phyloP scores from a whole-genome alignment of 2,888 invertebrate species.

The Atethmia centrago region DNA sequence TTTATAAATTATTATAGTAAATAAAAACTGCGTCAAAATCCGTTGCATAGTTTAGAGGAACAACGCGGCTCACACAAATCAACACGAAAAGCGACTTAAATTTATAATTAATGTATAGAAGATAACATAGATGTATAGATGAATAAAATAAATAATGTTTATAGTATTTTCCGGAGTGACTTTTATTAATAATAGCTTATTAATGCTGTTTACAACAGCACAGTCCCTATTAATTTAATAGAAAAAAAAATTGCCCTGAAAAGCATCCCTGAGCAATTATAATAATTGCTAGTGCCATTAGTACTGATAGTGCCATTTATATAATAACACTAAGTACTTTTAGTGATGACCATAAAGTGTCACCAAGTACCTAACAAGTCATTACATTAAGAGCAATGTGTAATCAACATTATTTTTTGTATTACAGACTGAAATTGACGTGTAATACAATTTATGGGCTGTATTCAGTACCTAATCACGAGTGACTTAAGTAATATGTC shows the following conservation, averaged over 20 bases:
- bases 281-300: not conserved
- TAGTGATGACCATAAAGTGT: conserved; percentile 30
- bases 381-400: conserved; percentile 24
- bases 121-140: too few relatives aligned
- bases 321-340: conserved; percentile 32
- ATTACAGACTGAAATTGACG: conserved; percentile 24
- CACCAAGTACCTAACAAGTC: not conserved
- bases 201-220: not conserved
- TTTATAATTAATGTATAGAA: too few relatives aligned
- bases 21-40: too few relatives aligned
- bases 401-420: conserved; percentile 32
- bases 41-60: too few relatives aligned
- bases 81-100: too few relatives aligned
- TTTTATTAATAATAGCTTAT: not conserved
- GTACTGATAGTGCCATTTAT: not conserved
- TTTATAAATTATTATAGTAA: too few relatives aligned
- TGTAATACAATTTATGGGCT: conserved; percentile 13
- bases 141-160: not conserved
- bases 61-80: too few relatives aligned
- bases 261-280: not conserved
- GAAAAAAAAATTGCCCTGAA: not conserved
- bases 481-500: too few relatives aligned
- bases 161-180: not conserved
- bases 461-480: too few relatives aligned
- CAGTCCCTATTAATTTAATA: not conserved